Evolutionary conservation across 2,888 invertebrate species (phyloP).

Genomic region (Euzetes globulus): DNA sequence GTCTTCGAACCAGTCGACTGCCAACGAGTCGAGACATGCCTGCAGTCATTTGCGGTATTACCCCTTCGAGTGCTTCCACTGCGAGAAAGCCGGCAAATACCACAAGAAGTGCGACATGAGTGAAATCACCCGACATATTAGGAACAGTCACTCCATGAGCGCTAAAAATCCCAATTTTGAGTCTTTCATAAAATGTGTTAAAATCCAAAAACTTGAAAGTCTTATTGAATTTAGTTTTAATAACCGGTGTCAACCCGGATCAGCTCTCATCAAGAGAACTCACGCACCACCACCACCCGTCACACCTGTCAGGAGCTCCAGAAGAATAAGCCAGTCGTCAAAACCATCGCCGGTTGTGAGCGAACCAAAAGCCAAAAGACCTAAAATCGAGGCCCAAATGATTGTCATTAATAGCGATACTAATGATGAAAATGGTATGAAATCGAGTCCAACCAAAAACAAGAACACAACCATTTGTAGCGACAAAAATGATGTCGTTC

Average conservation of each 20-base stretch:
- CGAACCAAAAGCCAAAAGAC: background rate
- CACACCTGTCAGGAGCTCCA: background rate
- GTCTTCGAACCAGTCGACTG: background rate
- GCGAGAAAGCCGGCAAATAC: background rate
- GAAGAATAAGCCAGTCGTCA: no score
- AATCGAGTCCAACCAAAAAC: background rate
- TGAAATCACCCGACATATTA: constrained; percentile 1
- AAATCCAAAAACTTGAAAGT: background rate
- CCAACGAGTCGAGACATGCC: background rate
- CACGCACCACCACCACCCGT: background rate
- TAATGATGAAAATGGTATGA: background rate
- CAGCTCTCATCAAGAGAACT: background rate
- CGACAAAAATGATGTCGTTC: background rate
- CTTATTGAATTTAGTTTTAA: background rate
- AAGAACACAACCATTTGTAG: background rate
- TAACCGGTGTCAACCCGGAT: no score
- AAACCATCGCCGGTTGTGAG: background rate
- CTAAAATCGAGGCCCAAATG: background rate
- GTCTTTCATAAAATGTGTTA: background rate
- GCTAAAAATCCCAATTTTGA: background rate
- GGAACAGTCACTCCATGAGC: background rate
- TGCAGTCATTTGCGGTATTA: constrained; percentile 24
- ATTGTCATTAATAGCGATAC: background rate
- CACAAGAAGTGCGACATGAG: background rate
- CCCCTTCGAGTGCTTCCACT: constrained; percentile 18